Percentiles rank a stretch among this genome's conserved stretches.
These are phyloP conservation scores for Lottia scabra DNA, from an alignment of 2,888 invertebrate species.

Conservation along the genomic window DNA sequence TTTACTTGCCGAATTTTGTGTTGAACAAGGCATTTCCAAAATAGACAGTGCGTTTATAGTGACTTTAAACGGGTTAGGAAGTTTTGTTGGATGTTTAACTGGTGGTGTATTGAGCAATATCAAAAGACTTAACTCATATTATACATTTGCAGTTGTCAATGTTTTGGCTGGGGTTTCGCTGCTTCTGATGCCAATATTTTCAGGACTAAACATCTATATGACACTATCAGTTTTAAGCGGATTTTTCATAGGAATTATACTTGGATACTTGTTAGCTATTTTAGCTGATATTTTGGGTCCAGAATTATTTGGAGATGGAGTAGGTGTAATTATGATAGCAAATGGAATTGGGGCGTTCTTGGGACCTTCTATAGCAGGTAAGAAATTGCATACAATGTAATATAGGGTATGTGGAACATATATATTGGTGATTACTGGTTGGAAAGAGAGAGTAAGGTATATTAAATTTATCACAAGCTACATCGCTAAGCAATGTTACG, in stretches of 20 bases:
- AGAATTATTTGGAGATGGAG: constrained; percentile 41
- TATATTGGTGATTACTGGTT: too few relatives aligned
- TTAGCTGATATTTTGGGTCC: constrained; percentile 47
- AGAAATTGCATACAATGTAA: neutral
- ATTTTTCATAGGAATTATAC: constrained; percentile 43
- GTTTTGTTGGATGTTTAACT: constrained; percentile 43
- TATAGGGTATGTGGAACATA: too few relatives aligned
- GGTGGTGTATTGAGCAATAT: constrained; percentile 48
- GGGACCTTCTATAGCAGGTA: constrained; percentile 48
- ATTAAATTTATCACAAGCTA: too few relatives aligned
- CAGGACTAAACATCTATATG: neutral
- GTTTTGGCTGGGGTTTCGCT: constrained; percentile 35
- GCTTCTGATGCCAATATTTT: constrained; percentile 23
- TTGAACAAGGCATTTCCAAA: constrained; percentile 34
- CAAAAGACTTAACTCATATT: constrained; percentile 34
- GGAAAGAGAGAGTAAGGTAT: too few relatives aligned
- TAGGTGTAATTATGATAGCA: constrained; percentile 52
- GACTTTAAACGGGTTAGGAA: constrained; percentile 39
- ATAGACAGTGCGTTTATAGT: constrained; percentile 36
- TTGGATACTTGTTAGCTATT: constrained; percentile 48
- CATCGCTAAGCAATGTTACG: too few relatives aligned
- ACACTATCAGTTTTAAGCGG: constrained; percentile 35
- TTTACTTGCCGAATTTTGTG: constrained; percentile 46
- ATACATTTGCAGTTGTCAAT: constrained; percentile 39
- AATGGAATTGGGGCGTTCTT: constrained; percentile 51